Evolutionary conservation across 2,113 vertebrate genomes (phyloP), one percentile per base, ranked within the genome.

Genomic region (Percina caprodes): DNA sequence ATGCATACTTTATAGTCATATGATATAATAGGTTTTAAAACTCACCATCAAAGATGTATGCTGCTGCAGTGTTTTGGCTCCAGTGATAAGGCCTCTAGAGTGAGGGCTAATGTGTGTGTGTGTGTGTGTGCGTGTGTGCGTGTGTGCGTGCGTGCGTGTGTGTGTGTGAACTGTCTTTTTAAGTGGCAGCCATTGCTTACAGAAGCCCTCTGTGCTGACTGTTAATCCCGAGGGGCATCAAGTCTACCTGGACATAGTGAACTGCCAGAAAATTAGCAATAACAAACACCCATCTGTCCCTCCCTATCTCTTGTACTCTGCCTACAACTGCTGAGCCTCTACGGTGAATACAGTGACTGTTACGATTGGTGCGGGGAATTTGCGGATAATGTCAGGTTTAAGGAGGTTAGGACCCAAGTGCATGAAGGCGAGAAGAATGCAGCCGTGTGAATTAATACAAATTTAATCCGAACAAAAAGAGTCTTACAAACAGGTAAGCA

Each of bases 21-120:
- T 83, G 85, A 91, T 89, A 83, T 89, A 90, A 91, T 89, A 88
- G 86, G 70, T 88, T 91, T 42, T 92, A 83, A 91, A 89, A 90
- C 46, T 59, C 60, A 56, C 77, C 87, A 86, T 93, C 81, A 93
- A 89, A 92, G 88, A 92, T 92, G 87, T 83, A 88, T 91, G 88
- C 88, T 75, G 79, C 91, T 86, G 90, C 88, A 55, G 83, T 88
- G 83, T 84, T 90, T 87, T 63, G 74, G 89, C 79, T 92, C 74
- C 80, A 80, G 92, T 87, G 91, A 91, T 88, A 80, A 90, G 85
- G 82, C 86, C 90, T 91, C 89, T 79, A 82, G 89, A 91, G 89
- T 90, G 90, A 91, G 60, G 76, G 75, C 46, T 67, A 66, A 51
- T 65, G 55, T 67, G 54, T 73, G 48, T 77, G 52, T 80, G 73